phyloP scores from a whole-genome alignment of 2,113 vertebrate genomes.

The Corythoichthys intestinalis region DNA sequence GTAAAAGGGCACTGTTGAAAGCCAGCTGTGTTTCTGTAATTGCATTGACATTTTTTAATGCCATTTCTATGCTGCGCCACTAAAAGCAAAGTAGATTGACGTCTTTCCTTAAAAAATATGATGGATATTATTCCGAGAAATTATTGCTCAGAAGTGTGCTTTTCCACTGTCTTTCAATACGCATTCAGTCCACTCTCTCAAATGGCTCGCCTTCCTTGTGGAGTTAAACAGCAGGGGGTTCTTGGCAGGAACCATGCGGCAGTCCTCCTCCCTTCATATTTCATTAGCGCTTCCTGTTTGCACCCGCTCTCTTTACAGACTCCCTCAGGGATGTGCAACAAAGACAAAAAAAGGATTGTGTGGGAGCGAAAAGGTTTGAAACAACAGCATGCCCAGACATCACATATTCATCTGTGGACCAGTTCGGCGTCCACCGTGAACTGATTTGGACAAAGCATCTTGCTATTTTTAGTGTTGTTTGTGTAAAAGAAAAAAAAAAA shows the following conservation, averaged over 20 bases:
- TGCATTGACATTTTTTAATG: slow-evolving; percentile 66
- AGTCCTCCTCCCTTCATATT: slow-evolving; percentile 66
- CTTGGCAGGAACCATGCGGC: slow-evolving; percentile 58
- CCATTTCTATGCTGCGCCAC: slow-evolving; percentile 33
- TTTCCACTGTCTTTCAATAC: slow-evolving; percentile 15
- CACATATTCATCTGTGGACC: background rate
- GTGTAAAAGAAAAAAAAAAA: background rate
- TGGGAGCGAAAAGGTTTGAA: slow-evolving; percentile 12
- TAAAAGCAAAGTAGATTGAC: slow-evolving; percentile 36
- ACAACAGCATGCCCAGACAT: background rate
- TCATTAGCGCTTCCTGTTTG: slow-evolving; percentile 61
- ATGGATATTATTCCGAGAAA: background rate
- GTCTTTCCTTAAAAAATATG: background rate
- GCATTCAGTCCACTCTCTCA: background rate
- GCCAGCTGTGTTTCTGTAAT: slow-evolving; percentile 30
- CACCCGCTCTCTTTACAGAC: slow-evolving; percentile 22
- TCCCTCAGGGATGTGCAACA: slow-evolving; percentile 37
- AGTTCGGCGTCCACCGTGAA: background rate
- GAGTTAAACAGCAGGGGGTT: slow-evolving; percentile 24
- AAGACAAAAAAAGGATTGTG: slow-evolving; percentile 22
- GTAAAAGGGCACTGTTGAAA: slow-evolving; percentile 27
- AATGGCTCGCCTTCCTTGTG: slow-evolving; percentile 23
- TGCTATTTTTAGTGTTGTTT: background rate
- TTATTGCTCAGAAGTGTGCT: slow-evolving; percentile 13
- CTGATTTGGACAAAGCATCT: background rate